Base-by-base conservation (phyloP, 2,888 invertebrate species). In the Agrochola lota region DNA sequence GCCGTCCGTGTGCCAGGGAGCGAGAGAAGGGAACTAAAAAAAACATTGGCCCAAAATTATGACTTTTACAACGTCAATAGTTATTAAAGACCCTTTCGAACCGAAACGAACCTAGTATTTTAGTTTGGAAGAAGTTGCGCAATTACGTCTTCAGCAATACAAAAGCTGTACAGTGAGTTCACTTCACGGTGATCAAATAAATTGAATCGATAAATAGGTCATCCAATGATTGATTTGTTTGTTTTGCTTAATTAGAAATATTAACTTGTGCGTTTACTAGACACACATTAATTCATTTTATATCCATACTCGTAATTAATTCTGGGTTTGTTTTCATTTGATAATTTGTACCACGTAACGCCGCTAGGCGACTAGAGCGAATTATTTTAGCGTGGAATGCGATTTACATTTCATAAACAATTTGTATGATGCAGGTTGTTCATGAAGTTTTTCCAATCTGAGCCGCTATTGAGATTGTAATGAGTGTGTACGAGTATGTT, bases 161-260 rank as follows among this genome's bases (percentile, higher is more conserved):
- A 49, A 17, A 35, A 67, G 6, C 30, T 43, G 26, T 17, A 40
- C 30, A 30, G n/a, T 9, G 40, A 43, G 40, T 11, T 71, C 26
- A 26, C 5, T 15, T 30, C 43, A 43, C 43, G 15, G 26, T 23
- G 5, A 59, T 26, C 43, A 23, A 55, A 57, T 46, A 35, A 26
- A 46, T 35, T 15, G n/a, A 59, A 26, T 57, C 5, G 20, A 30
- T 57, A 6, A 17, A 43, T 30, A 55, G 23, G 12, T 30, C 30
- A 55, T 43, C 11, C 6, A 17, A 30, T 70, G 7, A 23, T 17
- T 35, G 23, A 43, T 73, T 55, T 46, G n/a, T 46, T 57, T 40
- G 20, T 68, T 67, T 30, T n/a, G 46, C 71, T n/a, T 59, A 5
- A 40, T 59, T 60, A 74, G 1, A 49, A 60, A 43, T 73, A 30